phyloP scores from a whole-genome alignment of 2,888 invertebrate genomes.

The Caenorhabditis angaria region DNA sequence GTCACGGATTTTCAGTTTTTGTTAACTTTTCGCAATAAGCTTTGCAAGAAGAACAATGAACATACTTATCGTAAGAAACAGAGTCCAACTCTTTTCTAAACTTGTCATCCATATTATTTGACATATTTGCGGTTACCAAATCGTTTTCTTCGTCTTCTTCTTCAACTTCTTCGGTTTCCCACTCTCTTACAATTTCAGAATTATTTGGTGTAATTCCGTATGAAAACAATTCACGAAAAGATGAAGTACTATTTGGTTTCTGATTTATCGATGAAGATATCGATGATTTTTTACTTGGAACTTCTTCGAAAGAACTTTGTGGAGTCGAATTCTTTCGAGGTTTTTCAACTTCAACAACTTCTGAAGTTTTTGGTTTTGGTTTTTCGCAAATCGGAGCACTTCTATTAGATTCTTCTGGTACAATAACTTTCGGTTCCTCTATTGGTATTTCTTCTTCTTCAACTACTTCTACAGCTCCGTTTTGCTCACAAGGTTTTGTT shows the following conservation, averaged over 20 bases:
- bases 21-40: background rate
- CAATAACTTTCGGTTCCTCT: background rate
- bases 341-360: background rate
- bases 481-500: conserved; percentile 29
- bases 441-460: background rate
- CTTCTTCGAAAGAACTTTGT: conserved; percentile 11
- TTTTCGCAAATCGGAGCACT: background rate
- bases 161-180: conserved; percentile 29
- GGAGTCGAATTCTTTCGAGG: conserved; percentile 2
- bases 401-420: conserved; percentile 1
- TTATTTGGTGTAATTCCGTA: conserved; percentile 15
- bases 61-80: conserved; percentile 48
- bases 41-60: conserved; percentile 21
- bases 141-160: conserved; percentile 13
- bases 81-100: conserved; percentile 44
- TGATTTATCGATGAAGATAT: background rate
- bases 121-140: background rate
- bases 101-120: conserved; percentile 27
- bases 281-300: background rate
- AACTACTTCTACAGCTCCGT: conserved; percentile 3
- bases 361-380: background rate
- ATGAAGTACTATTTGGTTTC: conserved; percentile 8
- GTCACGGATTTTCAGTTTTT: too few relatives aligned
- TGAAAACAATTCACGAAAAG: conserved; percentile 33
- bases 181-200: conserved; percentile 14